Base-by-base conservation (phyloP, 2,888 invertebrate genomes). In the Amphipoea lucens region DNA sequence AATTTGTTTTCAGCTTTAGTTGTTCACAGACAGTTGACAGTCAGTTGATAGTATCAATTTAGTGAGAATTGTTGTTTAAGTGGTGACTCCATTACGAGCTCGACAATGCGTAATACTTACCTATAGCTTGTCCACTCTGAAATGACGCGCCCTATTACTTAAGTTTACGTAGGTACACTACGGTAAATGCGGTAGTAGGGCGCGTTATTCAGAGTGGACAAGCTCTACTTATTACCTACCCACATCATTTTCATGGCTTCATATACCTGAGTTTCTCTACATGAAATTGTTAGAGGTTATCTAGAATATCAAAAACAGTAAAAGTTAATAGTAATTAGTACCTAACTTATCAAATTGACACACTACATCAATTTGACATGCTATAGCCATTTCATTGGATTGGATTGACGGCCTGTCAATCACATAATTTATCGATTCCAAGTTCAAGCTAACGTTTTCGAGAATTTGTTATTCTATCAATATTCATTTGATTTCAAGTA, bases 221-320 rank as follows among this genome's bases (percentile, higher is more conserved):
- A 29, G 29, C 29, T 29, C 29, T 29, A 20, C 9, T 36, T 63
- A 63, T 63, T 36, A 65, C 65, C 20, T 40, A 23, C 65, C 65
- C 40, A 20, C n/a, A 67, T 40, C 5, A 45, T 73, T 75, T 75
- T 45, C n/a, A 62, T 62, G 48, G 48, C 48, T 62, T 48, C n/a
- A 23, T 76, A 23, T 36, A 75, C 12, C 2, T 40, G 14, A 20
- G 48, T 1, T 76, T 62, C 20, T 23, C 45, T 60, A 74, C 48
- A 14, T 74, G n/a, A 74, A 60, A 12, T 71, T 5, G 20, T 67
- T 67, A n/a, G 48, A 67, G 6, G n/a, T 23, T 48, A 48, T 12
- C 7, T 45, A 45, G 12, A 36, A 40, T 40, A 65, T 17, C 36
- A 74, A n/a, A 51, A 51, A 36, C 36, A 51, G 36, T 36, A 36